Base-by-base conservation (phyloP, 2,113 vertebrate genomes). In the Dicaeum eximium region DNA sequence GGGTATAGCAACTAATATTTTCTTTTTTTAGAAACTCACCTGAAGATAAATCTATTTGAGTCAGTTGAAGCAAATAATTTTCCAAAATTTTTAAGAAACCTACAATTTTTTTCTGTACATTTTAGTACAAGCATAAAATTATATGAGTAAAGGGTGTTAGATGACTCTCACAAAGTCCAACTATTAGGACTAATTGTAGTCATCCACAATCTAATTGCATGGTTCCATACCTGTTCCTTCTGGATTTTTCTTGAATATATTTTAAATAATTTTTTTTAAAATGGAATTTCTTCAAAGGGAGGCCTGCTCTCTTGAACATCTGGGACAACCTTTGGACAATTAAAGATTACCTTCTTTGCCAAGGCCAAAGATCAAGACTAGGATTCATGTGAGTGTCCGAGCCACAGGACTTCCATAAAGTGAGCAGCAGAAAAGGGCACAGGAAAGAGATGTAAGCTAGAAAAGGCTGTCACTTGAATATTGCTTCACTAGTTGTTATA, bases 281-380 rank as follows among this genome's bases (percentile, higher is more conserved):
- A 83, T 19, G 5, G 2, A 47, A 70, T 83, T 64, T 84, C 9
- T 72, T 64, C 18, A 38, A 21, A 80, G 23, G 15, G 37, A 71
- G 10, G 2, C 5, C 6, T 58, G 35, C 35, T 62, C 3, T 56
- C 20, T 64, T 1, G 0, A 50, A 11, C 0, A 0, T 38, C 31
- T 71, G n/a, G 19, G 14, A 11, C 3, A 84, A 16, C 5, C 2
- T 87, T 53, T 38, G 11, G 5, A 44, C 21, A 79, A 13, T 22
- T 30, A n/a, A 45, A 44, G 8, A 11, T 67, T 54, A 11, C 1
- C 1, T 56, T 61, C 51, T 64, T 10, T 38, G 44, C 8, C 4
- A 21, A 65, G 22, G 4, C 5, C 19, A 40, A 69, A 57, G 31
- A 50, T 3, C 4, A 51, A 56, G 20, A 53, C 37, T 35, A 48